Conservation (phyloP, 2,797 vertebrate genomes). For the Stomatorhinus walkeri region DNA sequence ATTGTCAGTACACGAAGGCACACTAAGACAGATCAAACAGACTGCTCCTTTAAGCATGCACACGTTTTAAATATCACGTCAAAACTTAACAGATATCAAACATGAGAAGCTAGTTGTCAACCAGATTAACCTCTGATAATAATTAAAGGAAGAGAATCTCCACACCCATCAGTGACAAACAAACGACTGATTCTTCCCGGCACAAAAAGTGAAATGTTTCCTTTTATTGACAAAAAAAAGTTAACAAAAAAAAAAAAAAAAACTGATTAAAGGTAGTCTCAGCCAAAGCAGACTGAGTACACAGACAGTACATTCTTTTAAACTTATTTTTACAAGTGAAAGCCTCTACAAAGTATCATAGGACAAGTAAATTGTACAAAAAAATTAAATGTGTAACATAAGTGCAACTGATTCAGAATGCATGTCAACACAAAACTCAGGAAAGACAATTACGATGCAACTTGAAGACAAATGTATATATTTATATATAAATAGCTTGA, state of each 20-base stretch:
- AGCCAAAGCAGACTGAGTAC: slow-evolving; percentile 5
- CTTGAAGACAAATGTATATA: slow-evolving; percentile 24
- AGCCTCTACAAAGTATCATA: not conserved
- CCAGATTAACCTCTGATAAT: not conserved
- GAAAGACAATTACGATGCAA: slow-evolving; percentile 9
- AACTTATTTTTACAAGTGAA: slow-evolving; percentile 11
- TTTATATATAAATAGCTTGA: slow-evolving; percentile 53
- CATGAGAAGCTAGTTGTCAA: not conserved
- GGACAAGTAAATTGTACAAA: not conserved
- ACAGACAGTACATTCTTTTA: slow-evolving; percentile 2
- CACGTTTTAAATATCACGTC: not conserved
- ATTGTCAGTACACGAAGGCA: not conserved
- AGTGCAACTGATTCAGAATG: slow-evolving; percentile 43
- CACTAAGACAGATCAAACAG: not conserved
- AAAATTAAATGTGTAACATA: slow-evolving; percentile 9
- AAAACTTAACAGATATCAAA: not conserved
- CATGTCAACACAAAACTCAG: slow-evolving; percentile 31
- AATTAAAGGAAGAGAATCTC: not conserved
- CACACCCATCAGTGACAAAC: not conserved
- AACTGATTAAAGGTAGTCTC: slow-evolving; percentile 28
- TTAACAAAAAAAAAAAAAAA: slow-evolving; percentile 38
- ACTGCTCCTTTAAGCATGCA: not conserved
- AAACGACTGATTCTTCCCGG: not conserved
- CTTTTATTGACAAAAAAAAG: slow-evolving; percentile 49
- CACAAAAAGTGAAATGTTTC: slow-evolving; percentile 24